Conservation (phyloP, 23 tunicate genomes). For the Ciona savignyi region DNA sequence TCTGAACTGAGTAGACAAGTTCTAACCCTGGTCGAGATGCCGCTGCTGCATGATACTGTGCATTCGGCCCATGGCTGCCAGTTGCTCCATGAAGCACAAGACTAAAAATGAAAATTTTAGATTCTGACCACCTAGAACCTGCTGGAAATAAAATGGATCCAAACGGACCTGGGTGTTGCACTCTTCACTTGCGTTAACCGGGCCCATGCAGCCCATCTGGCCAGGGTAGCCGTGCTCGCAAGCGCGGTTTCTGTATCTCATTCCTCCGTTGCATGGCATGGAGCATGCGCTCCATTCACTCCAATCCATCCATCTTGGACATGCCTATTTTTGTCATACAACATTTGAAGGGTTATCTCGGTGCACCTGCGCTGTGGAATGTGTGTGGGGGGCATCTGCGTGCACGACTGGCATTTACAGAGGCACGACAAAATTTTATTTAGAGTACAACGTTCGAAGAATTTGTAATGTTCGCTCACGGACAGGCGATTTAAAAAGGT, state of each 20-base stretch:
- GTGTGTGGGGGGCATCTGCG: neutral
- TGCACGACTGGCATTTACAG: neutral
- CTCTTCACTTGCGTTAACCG: neutral
- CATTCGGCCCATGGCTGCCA: conserved; percentile 53
- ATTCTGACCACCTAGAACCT: neutral
- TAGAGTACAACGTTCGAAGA: neutral
- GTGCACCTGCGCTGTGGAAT: neutral
- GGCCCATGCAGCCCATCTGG: conserved; percentile 34
- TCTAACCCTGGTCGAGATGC: conserved; percentile 5
- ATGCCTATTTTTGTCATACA: conserved; percentile 19
- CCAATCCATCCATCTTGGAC: conserved; percentile 41
- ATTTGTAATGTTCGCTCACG: neutral
- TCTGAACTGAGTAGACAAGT: conserved; percentile 3
- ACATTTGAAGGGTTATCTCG: neutral
- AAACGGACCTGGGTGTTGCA: conserved; percentile 18
- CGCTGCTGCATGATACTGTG: conserved; percentile 33
- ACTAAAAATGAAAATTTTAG: conserved; percentile 23
- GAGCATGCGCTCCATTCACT: conserved; percentile 24
- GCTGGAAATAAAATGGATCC: neutral
- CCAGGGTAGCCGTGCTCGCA: conserved; percentile 38
- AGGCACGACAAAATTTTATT: neutral
- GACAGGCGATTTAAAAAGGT: neutral
- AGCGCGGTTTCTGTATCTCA: conserved; percentile 12
- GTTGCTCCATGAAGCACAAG: conserved; percentile 31
- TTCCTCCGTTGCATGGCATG: conserved; percentile 47